These are phyloP conservation scores for Danionella cerebrum DNA, from an alignment of 2,113 vertebrate species.

Conservation along the genomic window DNA sequence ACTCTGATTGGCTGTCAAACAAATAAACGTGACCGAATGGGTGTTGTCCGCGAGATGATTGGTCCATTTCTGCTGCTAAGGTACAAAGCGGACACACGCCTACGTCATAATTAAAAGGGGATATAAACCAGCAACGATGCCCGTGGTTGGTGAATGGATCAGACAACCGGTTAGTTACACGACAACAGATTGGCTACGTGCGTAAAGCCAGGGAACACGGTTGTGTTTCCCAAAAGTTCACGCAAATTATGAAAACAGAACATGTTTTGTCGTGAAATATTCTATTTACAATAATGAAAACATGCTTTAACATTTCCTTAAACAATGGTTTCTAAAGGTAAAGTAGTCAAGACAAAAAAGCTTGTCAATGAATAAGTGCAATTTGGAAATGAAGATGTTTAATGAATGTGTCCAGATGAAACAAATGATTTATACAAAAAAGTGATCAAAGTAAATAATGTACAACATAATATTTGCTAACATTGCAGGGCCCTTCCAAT, in stretches of 20 bases:
- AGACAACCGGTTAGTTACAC: constrained; percentile 1
- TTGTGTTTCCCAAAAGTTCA: too few species aligned
- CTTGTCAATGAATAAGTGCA: neutral
- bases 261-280: too few species aligned
- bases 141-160: neutral
- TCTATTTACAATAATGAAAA: too few species aligned
- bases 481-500: neutral
- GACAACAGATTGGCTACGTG: neutral
- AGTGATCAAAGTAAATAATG: constrained; percentile 32
- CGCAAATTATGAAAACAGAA: too few species aligned
- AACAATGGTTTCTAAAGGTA: neutral
- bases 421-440: constrained; percentile 49
- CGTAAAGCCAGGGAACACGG: too few species aligned
- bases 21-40: constrained; percentile 11
- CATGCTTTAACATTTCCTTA: too few species aligned
- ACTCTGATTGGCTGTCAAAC: constrained; percentile 17
- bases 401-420: constrained; percentile 44
- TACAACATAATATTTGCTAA: constrained; percentile 12
- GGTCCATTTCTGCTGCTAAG: constrained; percentile 31
- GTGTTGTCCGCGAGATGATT: constrained; percentile 16
- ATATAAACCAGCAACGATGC: neutral
- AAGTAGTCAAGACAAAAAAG: neutral
- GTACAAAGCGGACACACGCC: constrained; percentile 6
- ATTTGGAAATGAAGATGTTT: constrained; percentile 49
- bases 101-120: neutral